Percentiles rank a stretch among this genome's conserved stretches.
These are phyloP conservation scores for Darevskia mixta DNA, from an alignment of 2,797 vertebrate species.

Conservation along the genomic window DNA sequence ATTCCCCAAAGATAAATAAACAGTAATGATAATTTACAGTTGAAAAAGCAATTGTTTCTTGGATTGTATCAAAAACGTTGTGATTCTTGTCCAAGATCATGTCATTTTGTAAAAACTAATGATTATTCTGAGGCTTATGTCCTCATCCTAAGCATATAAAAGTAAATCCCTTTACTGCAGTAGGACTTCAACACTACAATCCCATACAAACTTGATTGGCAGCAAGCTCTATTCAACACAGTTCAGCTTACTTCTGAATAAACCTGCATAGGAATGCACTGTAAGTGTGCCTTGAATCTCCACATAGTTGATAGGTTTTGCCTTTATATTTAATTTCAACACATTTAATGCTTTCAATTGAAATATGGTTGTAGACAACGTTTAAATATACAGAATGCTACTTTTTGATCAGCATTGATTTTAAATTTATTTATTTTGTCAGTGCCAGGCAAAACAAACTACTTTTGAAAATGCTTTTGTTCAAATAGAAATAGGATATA, in stretches of 20 bases:
- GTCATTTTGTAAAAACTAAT: background rate
- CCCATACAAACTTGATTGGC: background rate
- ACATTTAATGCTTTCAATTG: background rate
- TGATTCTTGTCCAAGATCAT: background rate
- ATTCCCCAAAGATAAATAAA: slow-evolving; percentile 20
- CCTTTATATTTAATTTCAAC: slow-evolving; percentile 7
- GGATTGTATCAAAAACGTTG: background rate
- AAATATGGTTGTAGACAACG: background rate
- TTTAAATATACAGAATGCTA: background rate
- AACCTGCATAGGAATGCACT: background rate
- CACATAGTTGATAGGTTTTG: background rate
- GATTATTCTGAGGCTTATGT: background rate
- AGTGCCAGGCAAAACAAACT: background rate
- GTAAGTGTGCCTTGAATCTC: background rate
- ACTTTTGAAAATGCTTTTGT: slow-evolving; percentile 21
- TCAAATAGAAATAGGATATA: background rate
- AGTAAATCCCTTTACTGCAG: background rate
- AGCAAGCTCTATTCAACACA: background rate
- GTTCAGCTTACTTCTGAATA: background rate
- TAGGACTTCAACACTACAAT: background rate
- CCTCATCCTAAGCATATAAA: background rate
- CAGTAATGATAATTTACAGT: slow-evolving; percentile 16
- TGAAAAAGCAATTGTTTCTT: background rate
- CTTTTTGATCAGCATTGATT: background rate
- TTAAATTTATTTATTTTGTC: slow-evolving; percentile 3